Percentiles rank a stretch among this genome's conserved stretches.
phyloP scores from a whole-genome alignment of 1,140 invertebrate species.

The Macrobrachium rosenbergii region DNA sequence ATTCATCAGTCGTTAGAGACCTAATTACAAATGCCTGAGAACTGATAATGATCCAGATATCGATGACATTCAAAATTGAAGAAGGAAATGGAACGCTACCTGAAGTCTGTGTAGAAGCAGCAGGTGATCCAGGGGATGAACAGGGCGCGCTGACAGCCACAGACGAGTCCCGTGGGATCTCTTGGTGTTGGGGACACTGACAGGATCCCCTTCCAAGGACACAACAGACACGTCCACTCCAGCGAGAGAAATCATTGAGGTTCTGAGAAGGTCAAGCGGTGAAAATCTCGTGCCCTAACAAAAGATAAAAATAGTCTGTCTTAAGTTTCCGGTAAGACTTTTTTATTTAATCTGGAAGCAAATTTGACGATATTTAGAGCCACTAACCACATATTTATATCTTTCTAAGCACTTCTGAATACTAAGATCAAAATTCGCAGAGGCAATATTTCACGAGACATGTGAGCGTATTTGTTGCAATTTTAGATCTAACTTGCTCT shows the following conservation, averaged over 20 bases:
- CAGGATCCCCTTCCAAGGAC: conserved; percentile 15
- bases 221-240: conserved; percentile 33
- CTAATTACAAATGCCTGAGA: background rate
- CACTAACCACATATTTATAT: no score
- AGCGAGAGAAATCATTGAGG: conserved; percentile 24
- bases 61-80: background rate
- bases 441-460: no score
- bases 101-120: conserved; percentile 39
- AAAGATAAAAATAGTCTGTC: background rate
- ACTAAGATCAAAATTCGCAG: no score
- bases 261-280: conserved; percentile 16
- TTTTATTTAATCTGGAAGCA: no score
- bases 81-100: background rate
- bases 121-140: conserved; percentile 48
- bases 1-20: no score
- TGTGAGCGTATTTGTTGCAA: no score
- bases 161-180: conserved; percentile 11
- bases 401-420: no score
- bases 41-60: background rate
- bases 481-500: no score
- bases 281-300: background rate
- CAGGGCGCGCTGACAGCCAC: conserved; percentile 40
- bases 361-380: no score
- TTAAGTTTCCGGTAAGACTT: no score
- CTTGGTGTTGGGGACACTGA: background rate